Base-by-base conservation (phyloP, 2,888 invertebrate species). In the Sinodicranocentrus sp. region DNA sequence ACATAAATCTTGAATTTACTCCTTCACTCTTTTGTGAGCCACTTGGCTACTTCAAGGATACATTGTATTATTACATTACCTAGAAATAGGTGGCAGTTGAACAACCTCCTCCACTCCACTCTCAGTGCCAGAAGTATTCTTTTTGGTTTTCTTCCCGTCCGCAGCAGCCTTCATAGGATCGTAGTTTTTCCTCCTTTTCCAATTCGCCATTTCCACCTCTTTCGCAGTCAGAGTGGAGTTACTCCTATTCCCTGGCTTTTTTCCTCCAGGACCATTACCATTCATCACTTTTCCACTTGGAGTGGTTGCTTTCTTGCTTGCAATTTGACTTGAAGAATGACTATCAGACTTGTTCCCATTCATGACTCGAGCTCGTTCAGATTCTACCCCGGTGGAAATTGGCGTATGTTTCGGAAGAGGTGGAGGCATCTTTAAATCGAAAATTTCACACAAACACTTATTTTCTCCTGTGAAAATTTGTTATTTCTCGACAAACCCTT, bases 111-210 rank as follows among this genome's bases (percentile, higher is more conserved):
- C 86, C 10, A 84, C 70, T 6, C 80, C 79, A 68, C 83, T 85
- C 23, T 85, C 85, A 10, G 82, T 52, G 21, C 77, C 86, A 33
- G 83, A 71, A 8, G 75, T 19, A 70, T 54, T 84, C 33, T 73
- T 68, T 48, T 70, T 80, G 17, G 33, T 82, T 19, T 63, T 84
- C 89, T 93, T 94, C 25, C 95, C 97, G 90, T 97, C 96, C 21
- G 96, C 96, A 0, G 97, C 98, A 0, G 98, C 96, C 90, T 95
- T 96, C 93, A 96, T 94, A 28, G 98, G 98, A 92, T 98, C 97
- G 91, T 98, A 98, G 89, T 96, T 97, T 89, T 98, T 98, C 85
- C 98, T 92, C 82, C 98, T 93, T 90, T 97, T 96, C 98, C 98
- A 98, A 92, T 98, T 98, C 90, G 97, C 97, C 92, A 97, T 94